A percentile compares a stretch with the other conserved stretches of the same genome.
These are phyloP conservation scores for Lottia gigantea DNA, from an alignment of 2,888 invertebrate species.

Conservation along the genomic window DNA sequence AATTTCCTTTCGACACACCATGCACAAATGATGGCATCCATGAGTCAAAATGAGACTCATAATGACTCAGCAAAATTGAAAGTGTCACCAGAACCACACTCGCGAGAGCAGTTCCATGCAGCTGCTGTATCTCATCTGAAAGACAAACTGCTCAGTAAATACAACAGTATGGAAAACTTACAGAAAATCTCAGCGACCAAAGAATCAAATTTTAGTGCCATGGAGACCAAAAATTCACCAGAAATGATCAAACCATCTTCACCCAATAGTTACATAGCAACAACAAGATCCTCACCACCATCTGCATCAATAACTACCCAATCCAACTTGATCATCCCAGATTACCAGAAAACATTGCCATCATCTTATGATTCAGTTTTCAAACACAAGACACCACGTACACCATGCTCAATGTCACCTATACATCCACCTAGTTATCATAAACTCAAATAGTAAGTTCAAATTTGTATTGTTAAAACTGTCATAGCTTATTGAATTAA, in stretches of 20 bases:
- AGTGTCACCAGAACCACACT: conserved; percentile 12
- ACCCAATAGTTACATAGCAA: background rate
- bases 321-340: background rate
- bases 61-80: conserved; percentile 3
- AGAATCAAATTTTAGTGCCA: background rate
- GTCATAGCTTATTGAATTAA: too few relatives aligned
- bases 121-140: conserved; percentile 50
- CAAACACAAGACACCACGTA: background rate
- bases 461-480: too few relatives aligned
- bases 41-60: conserved; percentile 16
- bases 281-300: background rate
- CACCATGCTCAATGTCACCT: too few relatives aligned
- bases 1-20: background rate
- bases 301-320: background rate
- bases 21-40: conserved; percentile 7
- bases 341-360: conserved; percentile 3
- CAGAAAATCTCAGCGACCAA: conserved; percentile 31
- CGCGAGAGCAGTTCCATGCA: conserved; percentile 39
- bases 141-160: conserved; percentile 53
- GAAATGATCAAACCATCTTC: background rate
- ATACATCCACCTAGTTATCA: too few relatives aligned
- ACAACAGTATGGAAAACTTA: conserved; percentile 53
- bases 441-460: too few relatives aligned
- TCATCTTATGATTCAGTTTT: background rate
- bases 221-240: background rate